Conservation (phyloP, 2,113 vertebrate species). For the Dasyprocta punctata region DNA sequence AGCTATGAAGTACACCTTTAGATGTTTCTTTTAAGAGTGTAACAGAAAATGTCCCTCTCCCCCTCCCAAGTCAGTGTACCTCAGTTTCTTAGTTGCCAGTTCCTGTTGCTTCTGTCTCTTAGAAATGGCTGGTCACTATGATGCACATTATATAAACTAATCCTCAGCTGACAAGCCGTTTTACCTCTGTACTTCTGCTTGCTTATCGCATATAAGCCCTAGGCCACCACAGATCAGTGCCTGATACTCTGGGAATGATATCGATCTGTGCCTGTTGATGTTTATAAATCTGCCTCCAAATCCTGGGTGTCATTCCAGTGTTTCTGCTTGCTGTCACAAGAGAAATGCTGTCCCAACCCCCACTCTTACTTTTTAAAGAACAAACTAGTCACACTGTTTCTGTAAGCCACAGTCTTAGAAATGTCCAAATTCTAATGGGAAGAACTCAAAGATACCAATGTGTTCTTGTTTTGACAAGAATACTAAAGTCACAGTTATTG, state of each 20-base stretch:
- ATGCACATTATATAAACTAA: not conserved
- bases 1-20: not conserved
- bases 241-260: not conserved
- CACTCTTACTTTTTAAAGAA: not conserved
- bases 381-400: not conserved
- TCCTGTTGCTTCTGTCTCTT: not conserved
- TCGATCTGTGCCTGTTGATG: not conserved
- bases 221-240: not conserved
- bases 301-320: not conserved
- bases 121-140: not conserved
- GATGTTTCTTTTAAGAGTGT: not conserved
- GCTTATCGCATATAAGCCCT: not conserved
- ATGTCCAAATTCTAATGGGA: not conserved
- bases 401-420: not conserved
- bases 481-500: not conserved
- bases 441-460: not conserved
- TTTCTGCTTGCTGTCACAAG: not conserved
- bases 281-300: not conserved
- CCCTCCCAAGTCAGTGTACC: not conserved
- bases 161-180: not conserved
- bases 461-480: not conserved
- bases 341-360: not conserved
- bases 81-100: not conserved
- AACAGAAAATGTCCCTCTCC: not conserved
- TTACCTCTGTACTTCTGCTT: not conserved